Evolutionary conservation across 2,113 vertebrate species (phyloP).

Genomic region (Scytalopus superciliaris): DNA sequence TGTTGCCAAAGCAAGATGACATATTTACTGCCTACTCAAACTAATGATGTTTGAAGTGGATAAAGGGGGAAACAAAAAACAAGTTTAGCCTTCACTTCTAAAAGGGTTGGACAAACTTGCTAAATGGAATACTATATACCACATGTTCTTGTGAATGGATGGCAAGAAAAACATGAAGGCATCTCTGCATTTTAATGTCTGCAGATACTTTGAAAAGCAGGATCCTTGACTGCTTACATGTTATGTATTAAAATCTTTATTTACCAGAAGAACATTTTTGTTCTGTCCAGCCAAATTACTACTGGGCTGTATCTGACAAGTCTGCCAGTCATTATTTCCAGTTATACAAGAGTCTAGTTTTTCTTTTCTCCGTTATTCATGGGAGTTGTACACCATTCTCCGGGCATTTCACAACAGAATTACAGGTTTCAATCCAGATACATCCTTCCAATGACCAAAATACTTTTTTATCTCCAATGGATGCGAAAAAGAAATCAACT

Average conservation of each 20-base stretch:
- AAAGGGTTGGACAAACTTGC: conserved; percentile 44
- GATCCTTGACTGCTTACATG: neutral
- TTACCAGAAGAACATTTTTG: neutral
- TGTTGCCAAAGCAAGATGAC: conserved; percentile 65
- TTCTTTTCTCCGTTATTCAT: neutral
- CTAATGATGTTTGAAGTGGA: conserved; percentile 52
- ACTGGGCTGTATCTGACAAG: neutral
- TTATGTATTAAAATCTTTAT: neutral
- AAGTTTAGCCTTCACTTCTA: conserved; percentile 61
- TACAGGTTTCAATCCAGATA: neutral
- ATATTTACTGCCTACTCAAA: conserved; percentile 55
- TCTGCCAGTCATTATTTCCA: conserved; percentile 1
- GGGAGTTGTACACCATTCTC: neutral
- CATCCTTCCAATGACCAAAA: neutral
- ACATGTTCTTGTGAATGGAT: conserved; percentile 38
- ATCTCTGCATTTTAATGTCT: neutral
- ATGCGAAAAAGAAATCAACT: neutral
- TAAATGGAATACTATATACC: neutral
- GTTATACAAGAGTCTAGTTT: neutral
- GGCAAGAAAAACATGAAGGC: neutral
- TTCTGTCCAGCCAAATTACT: neutral
- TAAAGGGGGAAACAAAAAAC: conserved; percentile 51
- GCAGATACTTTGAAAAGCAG: neutral
- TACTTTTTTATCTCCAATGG: neutral
- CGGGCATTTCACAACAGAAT: neutral